Evolutionary conservation across 2,797 vertebrate species (phyloP).

Genomic region (Mormyrus proboscirostris): DNA sequence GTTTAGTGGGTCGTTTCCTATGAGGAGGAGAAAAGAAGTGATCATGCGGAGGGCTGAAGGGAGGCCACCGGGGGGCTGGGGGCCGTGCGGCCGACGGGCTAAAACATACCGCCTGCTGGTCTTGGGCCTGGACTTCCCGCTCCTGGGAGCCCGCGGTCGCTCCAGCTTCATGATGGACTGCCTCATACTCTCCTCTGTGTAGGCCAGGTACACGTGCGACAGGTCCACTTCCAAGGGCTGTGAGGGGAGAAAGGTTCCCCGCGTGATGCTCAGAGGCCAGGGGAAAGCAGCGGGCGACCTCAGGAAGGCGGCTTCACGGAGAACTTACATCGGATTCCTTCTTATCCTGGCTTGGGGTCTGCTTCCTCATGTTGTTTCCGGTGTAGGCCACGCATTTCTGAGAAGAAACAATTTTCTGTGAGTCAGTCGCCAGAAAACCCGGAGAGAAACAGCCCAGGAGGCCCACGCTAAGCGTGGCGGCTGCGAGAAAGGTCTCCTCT

Average conservation of each 20-base stretch:
- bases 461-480: background rate
- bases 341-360: conserved; percentile 89
- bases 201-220: conserved; percentile 91
- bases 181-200: conserved; percentile 93
- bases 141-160: conserved; percentile 85
- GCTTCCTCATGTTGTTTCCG: conserved; percentile 98
- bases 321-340: conserved; percentile 94
- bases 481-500: background rate
- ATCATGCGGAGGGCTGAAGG: background rate
- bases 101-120: conserved; percentile 76
- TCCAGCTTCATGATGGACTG: conserved; percentile 95
- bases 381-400: conserved; percentile 99
- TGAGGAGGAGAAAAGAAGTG: conserved; percentile 39
- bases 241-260: no score
- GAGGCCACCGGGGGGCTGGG: no score
- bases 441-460: background rate
- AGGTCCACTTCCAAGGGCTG: conserved; percentile 96
- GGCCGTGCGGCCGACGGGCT: no score
- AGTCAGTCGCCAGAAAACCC: background rate
- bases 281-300: background rate
- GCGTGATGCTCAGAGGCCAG: background rate
- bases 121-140: conserved; percentile 83
- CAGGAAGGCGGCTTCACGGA: no score
- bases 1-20: conserved; percentile 91
- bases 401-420: background rate